These are phyloP conservation scores for Hyphantria cunea DNA, from an alignment of 1,140 invertebrate species.

Conservation along the genomic window DNA sequence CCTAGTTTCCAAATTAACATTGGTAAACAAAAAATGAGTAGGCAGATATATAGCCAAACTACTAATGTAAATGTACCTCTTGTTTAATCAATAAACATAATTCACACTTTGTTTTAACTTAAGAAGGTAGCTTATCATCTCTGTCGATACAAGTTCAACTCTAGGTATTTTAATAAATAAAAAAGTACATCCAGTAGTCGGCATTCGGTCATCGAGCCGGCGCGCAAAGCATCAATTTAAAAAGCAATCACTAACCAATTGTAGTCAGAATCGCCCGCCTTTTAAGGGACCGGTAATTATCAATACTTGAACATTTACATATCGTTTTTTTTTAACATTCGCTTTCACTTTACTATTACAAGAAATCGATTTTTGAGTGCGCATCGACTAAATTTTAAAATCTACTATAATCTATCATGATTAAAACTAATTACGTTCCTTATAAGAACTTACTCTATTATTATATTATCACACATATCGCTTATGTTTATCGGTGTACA, in stretches of 20 bases:
- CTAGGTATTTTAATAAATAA: conserved; percentile 28
- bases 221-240: conserved; percentile 54
- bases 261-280: conserved; percentile 56
- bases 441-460: not conserved
- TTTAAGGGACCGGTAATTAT: conserved; percentile 67
- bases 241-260: conserved; percentile 66
- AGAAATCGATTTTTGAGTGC: conserved; percentile 24
- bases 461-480: no score
- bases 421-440: conserved; percentile 8
- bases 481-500: no score
- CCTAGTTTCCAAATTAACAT: conserved; percentile 8
- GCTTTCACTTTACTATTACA: conserved; percentile 54
- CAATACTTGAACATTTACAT: conserved; percentile 57
- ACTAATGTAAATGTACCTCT: no score
- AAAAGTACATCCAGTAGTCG: conserved; percentile 28
- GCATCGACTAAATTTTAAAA: conserved; percentile 11
- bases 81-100: not conserved
- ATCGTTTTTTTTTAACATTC: conserved; percentile 44
- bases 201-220: conserved; percentile 30
- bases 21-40: no score
- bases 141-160: conserved; percentile 24
- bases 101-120: conserved; percentile 23
- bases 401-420: conserved; percentile 20
- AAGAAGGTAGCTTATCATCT: conserved; percentile 16
- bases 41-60: no score